Percentiles rank a stretch among this genome's conserved stretches.
These are phyloP conservation scores for Ptychochromis oligacanthus DNA, from an alignment of 2,113 vertebrate species.

Conservation along the genomic window DNA sequence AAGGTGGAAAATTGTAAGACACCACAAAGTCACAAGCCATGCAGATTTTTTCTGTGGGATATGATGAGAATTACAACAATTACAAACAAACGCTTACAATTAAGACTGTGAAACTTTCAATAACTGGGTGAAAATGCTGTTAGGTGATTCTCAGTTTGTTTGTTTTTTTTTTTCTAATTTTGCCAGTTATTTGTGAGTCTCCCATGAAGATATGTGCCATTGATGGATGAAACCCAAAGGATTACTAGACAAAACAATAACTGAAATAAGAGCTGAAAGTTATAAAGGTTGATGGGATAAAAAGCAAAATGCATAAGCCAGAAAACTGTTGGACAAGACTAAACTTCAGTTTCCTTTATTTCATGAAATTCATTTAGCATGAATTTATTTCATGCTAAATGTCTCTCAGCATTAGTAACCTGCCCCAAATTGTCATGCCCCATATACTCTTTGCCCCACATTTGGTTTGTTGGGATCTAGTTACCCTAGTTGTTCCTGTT, in stretches of 20 bases:
- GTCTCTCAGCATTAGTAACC: neutral
- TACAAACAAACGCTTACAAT: neutral
- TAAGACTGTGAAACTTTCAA: neutral
- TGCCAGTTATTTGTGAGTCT: too few relatives aligned
- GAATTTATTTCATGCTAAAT: neutral
- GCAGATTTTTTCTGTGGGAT: neutral
- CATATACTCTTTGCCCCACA: neutral
- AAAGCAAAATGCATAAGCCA: neutral
- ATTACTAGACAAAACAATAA: too few relatives aligned
- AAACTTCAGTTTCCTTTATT: too few relatives aligned
- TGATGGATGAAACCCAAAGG: neutral
- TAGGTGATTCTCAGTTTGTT: too few relatives aligned
- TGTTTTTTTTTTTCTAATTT: too few relatives aligned
- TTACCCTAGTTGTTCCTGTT: neutral
- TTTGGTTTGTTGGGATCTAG: neutral
- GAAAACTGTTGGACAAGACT: too few relatives aligned
- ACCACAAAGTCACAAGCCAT: neutral
- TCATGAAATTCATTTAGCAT: too few relatives aligned
- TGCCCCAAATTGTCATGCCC: too few relatives aligned
- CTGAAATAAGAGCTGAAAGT: neutral
- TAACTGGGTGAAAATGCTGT: too few relatives aligned
- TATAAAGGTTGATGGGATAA: neutral
- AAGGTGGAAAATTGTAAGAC: too few relatives aligned
- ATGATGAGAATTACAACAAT: neutral
- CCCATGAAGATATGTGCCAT: too few relatives aligned